These are phyloP conservation scores for Trissonchulus latispiculum DNA, from an alignment of 2,888 invertebrate genomes.

Conservation along the genomic window DNA sequence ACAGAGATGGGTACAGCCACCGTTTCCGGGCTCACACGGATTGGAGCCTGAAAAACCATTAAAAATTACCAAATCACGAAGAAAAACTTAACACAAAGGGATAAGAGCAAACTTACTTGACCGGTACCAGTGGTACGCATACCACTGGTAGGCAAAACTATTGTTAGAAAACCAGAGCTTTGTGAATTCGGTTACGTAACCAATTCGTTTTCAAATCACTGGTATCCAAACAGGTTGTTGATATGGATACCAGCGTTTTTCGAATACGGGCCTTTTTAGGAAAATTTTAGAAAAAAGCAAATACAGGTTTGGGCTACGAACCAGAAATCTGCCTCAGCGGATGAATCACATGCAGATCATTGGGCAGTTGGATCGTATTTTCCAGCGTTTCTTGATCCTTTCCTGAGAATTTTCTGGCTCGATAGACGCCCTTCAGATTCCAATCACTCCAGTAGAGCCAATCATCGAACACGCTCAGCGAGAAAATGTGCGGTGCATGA, in stretches of 20 bases:
- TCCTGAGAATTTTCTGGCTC: constrained; percentile 78
- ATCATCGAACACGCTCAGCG: constrained; percentile 84
- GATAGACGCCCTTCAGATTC: constrained; percentile 83
- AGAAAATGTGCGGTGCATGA: constrained; percentile 84
- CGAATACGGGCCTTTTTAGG: too few species aligned
- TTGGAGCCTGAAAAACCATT: constrained; percentile 54
- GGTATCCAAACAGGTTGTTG: too few species aligned
- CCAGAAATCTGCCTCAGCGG: constrained; percentile 66
- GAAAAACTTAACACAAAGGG: not conserved
- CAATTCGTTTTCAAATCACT: too few species aligned
- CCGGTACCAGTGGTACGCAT: too few species aligned
- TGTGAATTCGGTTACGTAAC: too few species aligned
- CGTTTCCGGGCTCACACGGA: constrained; percentile 83
- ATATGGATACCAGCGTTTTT: too few species aligned
- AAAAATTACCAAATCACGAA: not conserved
- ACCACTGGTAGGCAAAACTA: too few species aligned
- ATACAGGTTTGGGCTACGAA: too few species aligned
- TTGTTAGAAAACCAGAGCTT: too few species aligned
- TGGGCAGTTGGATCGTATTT: constrained; percentile 40
- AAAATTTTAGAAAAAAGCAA: too few species aligned
- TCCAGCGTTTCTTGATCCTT: constrained; percentile 39
- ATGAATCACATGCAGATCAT: constrained; percentile 36
- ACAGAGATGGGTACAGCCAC: constrained; percentile 90
- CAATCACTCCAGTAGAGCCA: constrained; percentile 91
- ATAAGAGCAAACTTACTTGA: too few species aligned